Percentiles rank a stretch among this genome's conserved stretches.
phyloP scores from a whole-genome alignment of 2,113 vertebrate genomes.

The Tichodroma muraria region DNA sequence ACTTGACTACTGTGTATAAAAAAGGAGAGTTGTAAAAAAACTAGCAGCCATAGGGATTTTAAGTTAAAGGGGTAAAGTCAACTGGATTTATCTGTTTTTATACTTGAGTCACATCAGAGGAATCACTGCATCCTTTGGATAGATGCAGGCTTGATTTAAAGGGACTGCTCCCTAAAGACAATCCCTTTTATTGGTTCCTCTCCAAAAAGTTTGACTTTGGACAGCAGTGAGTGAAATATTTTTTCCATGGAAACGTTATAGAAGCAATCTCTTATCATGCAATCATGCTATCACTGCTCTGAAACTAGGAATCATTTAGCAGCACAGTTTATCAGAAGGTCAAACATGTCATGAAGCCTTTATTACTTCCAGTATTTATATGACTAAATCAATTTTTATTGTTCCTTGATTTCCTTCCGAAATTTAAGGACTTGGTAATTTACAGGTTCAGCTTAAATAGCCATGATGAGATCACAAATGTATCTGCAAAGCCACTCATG shows the following conservation, averaged over 20 bases:
- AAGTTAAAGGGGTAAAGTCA: background rate
- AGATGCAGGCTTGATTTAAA: background rate
- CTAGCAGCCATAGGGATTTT: background rate
- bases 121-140: background rate
- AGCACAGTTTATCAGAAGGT: background rate
- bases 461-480: background rate
- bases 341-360: background rate
- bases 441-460: background rate
- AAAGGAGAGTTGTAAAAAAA: background rate
- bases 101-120: background rate
- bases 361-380: constrained; percentile 25
- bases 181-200: background rate
- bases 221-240: background rate
- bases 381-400: constrained; percentile 25
- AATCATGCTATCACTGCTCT: background rate
- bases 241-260: background rate
- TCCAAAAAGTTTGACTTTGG: background rate
- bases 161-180: background rate
- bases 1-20: background rate
- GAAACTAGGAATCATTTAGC: background rate
- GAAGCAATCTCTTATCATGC: background rate
- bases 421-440: background rate
- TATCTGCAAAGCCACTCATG: background rate
- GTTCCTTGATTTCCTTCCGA: background rate
- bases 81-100: background rate